Base-by-base conservation (phyloP, 2,113 vertebrate genomes). In the Rynchops niger region DNA sequence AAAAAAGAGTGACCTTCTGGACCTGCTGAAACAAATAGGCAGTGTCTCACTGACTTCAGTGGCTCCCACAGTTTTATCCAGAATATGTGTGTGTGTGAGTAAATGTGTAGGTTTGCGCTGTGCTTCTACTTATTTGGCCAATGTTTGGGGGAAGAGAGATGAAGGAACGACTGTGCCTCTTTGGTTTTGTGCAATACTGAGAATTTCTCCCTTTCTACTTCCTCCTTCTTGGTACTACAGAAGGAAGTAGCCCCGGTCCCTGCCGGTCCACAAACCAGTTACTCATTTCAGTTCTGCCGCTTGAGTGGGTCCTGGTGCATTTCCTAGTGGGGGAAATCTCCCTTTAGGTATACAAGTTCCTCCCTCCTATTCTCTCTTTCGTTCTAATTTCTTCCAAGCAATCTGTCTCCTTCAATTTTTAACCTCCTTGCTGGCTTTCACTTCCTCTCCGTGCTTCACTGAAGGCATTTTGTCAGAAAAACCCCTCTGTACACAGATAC, bases 301-400 rank as follows among this genome's bases (percentile, higher is more conserved):
- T 74, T 62, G 47, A 61, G 45, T 91, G 52, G 66, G 50, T 71
- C 52, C 71, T 63, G 9, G 13, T 87, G 13, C 55, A 53, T 94
- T 95, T 97, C 94, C 95, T 89, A 62, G 34, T 67, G 55, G 81
- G 76, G 69, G 76, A 85, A 94, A 85, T 94, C 76, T 71, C 87
- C 76, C 76, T 27, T 86, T 52, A 40, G 89, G 79, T 85, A 12
- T 59, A 3, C n/a, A 88, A 95, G 79, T 42, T 56, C 91, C 95
- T 95, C 87, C 87, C 96, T 95, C 91, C 89, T 93, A 80, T 76
- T 96, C 90, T 95, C 95, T 93, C 89, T 97, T 76, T 95, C 55
- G 49, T 94, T 95, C 96, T 94, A 87, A 91, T 96, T 95, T 96
- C 88, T 95, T 97, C 88, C 66, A 91, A 88, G 49, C 80, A 50